Base-by-base conservation (phyloP, 35 echinoderm and acorn worm genomes). In the Hemicentrotus pulcherrimus region DNA sequence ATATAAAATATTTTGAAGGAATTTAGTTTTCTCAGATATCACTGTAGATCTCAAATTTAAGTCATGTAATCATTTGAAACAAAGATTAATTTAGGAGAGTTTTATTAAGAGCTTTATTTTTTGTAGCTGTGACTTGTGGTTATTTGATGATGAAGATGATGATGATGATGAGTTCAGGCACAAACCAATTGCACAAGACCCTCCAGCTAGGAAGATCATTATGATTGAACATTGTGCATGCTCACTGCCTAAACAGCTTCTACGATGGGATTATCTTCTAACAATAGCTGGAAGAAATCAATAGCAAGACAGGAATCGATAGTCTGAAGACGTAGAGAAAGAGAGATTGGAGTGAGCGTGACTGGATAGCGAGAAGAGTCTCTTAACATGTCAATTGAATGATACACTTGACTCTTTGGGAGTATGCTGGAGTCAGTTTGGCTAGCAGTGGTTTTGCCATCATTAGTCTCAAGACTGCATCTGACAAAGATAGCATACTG, bases 381-480 rank as follows among this genome's bases (percentile, higher is more conserved):
- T 24, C 65, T n/a, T 78, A 22, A 15, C 65, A 28, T 78, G 65
- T 78, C 6, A 3, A 30, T 78, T 78, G 65, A 78, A 78, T 78
- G 65, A n/a, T 18, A 3, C 65, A 78, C 65, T 78, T 78, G 65
- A 78, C 65, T 78, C 65, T 28, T 78, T 4, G 65, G 7, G 65
- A 78, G 28, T n/a, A n/a, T n/a, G n/a, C n/a, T 78, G 24, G 65
- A 78, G 65, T 6, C 65, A 28, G 28, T 78, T 78, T 78, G 65
- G 18, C 28, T 28, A 78, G 65, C 65, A 78, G 65, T 78, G 22
- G 65, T 78, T 78, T 78, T 22, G 28, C 65, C 65, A 78, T 78
- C 65, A 78, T 30, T 78, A 78, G 65, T 78, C 65, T 78, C 65
- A 78, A 70, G 61, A 70, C 61, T 70, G 60, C 60, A 70, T 70